These are phyloP conservation scores for Periophthalmodon schlosseri DNA, from an alignment of 2,113 vertebrate genomes.

Conservation along the genomic window DNA sequence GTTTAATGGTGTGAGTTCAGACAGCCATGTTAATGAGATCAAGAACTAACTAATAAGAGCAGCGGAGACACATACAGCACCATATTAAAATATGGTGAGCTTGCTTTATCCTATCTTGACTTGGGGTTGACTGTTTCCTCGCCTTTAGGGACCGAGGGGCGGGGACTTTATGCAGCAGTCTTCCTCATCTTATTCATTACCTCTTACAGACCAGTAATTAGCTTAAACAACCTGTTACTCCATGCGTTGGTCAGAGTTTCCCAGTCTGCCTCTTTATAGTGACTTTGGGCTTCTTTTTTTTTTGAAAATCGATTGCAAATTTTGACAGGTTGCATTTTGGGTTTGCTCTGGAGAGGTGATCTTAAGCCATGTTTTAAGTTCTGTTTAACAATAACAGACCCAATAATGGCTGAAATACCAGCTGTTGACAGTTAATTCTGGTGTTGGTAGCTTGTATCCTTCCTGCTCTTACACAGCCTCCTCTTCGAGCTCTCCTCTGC, in stretches of 20 bases:
- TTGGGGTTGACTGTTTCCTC: slow-evolving; percentile 11
- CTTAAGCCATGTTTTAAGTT: no score
- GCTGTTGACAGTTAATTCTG: no score
- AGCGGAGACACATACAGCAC: slow-evolving; percentile 39
- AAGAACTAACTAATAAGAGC: slow-evolving; percentile 50
- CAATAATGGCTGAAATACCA: no score
- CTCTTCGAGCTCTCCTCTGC: slow-evolving; percentile 13
- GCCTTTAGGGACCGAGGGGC: slow-evolving; percentile 29
- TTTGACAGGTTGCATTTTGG: no score
- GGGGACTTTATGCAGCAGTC: slow-evolving; percentile 41
- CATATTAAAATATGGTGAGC: slow-evolving; percentile 36
- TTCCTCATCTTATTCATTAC: slow-evolving; percentile 40
- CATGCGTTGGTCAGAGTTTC: slow-evolving; percentile 1
- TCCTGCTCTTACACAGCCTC: slow-evolving; percentile 1
- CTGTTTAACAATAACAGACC: no score
- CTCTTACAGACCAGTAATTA: slow-evolving; percentile 50
- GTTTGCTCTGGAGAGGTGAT: no score
- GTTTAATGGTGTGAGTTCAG: slow-evolving; percentile 46
- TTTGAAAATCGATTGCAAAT: no score
- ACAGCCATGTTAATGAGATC: slow-evolving; percentile 44
- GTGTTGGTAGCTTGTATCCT: slow-evolving; percentile 22
- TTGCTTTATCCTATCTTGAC: slow-evolving; percentile 28
- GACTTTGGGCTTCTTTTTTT: no score
- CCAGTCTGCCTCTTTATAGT: no score
- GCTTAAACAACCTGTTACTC: slow-evolving; percentile 20